These are phyloP conservation scores for Phalloptychus januarius DNA, from an alignment of 2,797 vertebrate species.

Conservation along the genomic window DNA sequence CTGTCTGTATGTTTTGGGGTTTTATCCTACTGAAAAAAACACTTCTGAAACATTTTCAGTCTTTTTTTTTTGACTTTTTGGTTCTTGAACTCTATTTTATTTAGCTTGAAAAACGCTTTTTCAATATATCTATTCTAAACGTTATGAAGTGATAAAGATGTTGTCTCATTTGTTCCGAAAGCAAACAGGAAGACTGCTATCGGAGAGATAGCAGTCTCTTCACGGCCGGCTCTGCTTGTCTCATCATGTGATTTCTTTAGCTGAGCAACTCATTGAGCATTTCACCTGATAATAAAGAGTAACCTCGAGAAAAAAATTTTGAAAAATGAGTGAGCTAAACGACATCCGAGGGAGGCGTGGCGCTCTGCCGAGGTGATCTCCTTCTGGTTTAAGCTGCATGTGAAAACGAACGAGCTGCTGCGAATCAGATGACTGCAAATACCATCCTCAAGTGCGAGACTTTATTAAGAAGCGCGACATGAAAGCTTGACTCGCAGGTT, in stretches of 20 bases:
- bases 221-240: slow-evolving; percentile 2
- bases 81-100: background rate
- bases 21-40: background rate
- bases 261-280: background rate
- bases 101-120: background rate
- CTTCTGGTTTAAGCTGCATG: slow-evolving; percentile 23
- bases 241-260: slow-evolving; percentile 32
- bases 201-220: background rate
- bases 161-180: background rate
- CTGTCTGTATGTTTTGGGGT: background rate
- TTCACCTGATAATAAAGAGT: slow-evolving; percentile 5
- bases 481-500: background rate
- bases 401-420: slow-evolving; percentile 49
- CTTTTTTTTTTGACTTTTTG: too few relatives aligned
- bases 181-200: background rate
- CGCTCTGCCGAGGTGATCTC: background rate
- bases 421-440: slow-evolving; percentile 71
- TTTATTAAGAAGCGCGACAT: slow-evolving; percentile 14
- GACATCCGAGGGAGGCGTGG: background rate
- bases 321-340: background rate
- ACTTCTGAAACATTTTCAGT: background rate
- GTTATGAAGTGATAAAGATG: background rate
- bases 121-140: background rate
- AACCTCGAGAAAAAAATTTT: background rate
- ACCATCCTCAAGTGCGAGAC: slow-evolving; percentile 55